A percentile compares a stretch with the other conserved stretches of the same genome.
Evolutionary conservation across 1,140 invertebrate species (phyloP).

Genomic region (Leptinotarsa lineolata): DNA sequence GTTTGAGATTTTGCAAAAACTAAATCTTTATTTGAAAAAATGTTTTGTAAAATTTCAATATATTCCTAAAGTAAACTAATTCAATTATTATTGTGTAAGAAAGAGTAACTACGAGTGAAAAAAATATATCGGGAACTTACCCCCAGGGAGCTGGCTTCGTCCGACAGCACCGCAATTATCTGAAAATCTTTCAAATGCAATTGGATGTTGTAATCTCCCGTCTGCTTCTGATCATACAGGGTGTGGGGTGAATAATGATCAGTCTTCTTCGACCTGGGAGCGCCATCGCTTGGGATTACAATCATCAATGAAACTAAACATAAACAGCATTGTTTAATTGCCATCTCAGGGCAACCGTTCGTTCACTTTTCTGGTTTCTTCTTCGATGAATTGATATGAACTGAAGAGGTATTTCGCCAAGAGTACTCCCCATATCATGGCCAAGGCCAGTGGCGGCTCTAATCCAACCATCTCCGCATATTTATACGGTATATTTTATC

Average conservation of each 20-base stretch:
- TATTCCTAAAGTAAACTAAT: no score
- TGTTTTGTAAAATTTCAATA: no score
- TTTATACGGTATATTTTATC: no score
- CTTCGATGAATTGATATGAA: slow-evolving; percentile 22
- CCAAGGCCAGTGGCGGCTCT: background rate
- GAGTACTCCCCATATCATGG: slow-evolving; percentile 8
- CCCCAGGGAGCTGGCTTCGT: slow-evolving; percentile 61
- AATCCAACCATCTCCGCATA: no score
- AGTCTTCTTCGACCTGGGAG: slow-evolving; percentile 36
- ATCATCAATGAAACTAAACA: slow-evolving; percentile 22
- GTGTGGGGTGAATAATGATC: slow-evolving; percentile 27
- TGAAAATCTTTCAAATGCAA: slow-evolving; percentile 76
- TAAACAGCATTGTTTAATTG: background rate
- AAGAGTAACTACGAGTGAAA: slow-evolving; percentile 48
- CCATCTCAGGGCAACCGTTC: slow-evolving; percentile 5
- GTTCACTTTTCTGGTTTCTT: slow-evolving; percentile 15
- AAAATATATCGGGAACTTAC: slow-evolving; percentile 51
- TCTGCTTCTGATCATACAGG: slow-evolving; percentile 73
- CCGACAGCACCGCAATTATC: slow-evolving; percentile 69
- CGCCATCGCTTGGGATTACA: slow-evolving; percentile 12
- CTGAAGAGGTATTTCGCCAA: slow-evolving; percentile 26
- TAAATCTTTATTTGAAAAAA: no score
- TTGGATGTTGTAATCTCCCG: slow-evolving; percentile 76
- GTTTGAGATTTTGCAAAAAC: no score
- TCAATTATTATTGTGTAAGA: no score